Conservation (phyloP, 2,888 invertebrate species). For the Omphaloscelis lunosa region DNA sequence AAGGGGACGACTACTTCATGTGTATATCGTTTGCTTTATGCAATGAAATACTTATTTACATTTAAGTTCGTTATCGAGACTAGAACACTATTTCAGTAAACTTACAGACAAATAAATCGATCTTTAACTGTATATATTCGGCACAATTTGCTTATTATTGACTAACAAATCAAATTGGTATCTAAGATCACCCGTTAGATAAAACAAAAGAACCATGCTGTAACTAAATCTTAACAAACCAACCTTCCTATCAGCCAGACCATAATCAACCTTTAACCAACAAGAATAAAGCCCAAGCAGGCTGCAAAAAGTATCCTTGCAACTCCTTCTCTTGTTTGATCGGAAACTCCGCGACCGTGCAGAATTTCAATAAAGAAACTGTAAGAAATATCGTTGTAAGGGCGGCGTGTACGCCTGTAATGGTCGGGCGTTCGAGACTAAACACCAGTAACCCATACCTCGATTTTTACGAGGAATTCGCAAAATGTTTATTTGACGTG, state of each 20-base stretch:
- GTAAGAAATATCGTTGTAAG: slow-evolving; percentile 82
- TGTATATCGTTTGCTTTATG: not conserved
- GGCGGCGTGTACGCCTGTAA: slow-evolving; percentile 72
- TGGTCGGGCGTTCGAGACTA: slow-evolving; percentile 76
- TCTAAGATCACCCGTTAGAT: slow-evolving; percentile 62
- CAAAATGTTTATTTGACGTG: slow-evolving; percentile 85
- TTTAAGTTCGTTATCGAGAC: not conserved
- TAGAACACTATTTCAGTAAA: not conserved
- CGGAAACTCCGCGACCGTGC: slow-evolving; percentile 78
- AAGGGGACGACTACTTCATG: not conserved
- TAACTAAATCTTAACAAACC: slow-evolving; percentile 49
- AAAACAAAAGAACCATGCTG: slow-evolving; percentile 60
- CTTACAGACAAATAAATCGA: not conserved
- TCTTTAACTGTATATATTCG: not conserved
- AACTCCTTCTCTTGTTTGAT: slow-evolving; percentile 70
- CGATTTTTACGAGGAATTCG: slow-evolving; percentile 86
- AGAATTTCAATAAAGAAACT: slow-evolving; percentile 88
- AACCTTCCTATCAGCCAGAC: slow-evolving; percentile 19
- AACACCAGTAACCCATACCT: slow-evolving; percentile 80
- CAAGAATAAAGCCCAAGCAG: slow-evolving; percentile 38
- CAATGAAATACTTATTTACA: not conserved
- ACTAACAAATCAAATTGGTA: slow-evolving; percentile 12
- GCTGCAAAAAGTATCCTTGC: slow-evolving; percentile 53
- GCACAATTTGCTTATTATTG: not conserved
- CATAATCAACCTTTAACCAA: slow-evolving; percentile 53